Percentiles rank a stretch among this genome's conserved stretches.
Evolutionary conservation across 2,797 vertebrate species (phyloP).

Genomic region (Aulostomus chinensis): DNA sequence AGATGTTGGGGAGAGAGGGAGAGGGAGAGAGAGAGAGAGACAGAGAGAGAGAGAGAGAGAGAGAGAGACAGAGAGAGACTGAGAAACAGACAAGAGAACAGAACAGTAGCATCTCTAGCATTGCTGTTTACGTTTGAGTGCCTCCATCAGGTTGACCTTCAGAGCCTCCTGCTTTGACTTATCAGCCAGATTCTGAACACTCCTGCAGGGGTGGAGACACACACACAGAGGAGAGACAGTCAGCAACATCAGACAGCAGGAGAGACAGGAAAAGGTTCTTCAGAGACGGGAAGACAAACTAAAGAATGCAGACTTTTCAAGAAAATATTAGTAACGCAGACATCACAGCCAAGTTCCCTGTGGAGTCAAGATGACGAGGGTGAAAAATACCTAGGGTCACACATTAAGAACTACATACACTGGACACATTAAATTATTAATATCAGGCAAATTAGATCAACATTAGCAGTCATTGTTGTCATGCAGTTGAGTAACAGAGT

Average conservation of each 20-base stretch:
- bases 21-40: constrained; percentile 25
- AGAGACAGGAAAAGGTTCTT: constrained; percentile 1
- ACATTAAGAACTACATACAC: neutral
- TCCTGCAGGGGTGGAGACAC: constrained; percentile 77
- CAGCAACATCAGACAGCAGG: constrained; percentile 3
- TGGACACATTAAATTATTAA: constrained; percentile 15
- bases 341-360: constrained; percentile 14
- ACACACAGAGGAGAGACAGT: constrained; percentile 27
- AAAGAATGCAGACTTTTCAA: too few species aligned
- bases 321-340: neutral
- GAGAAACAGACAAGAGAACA: constrained; percentile 22
- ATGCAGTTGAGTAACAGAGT: constrained; percentile 6
- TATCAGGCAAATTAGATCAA: constrained; percentile 7
- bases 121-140: constrained; percentile 95
- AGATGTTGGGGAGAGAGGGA: constrained; percentile 50
- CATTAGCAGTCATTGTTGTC: constrained; percentile 5
- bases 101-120: constrained; percentile 81
- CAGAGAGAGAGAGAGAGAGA: constrained; percentile 42
- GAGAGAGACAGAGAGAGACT: constrained; percentile 22
- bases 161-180: constrained; percentile 96
- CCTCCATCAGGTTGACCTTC: constrained; percentile 92
- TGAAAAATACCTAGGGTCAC: too few species aligned
- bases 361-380: neutral
- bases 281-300: neutral
- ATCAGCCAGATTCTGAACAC: constrained; percentile 92